Evolutionary conservation across 1,140 invertebrate species (phyloP), one percentile per base, ranked within the genome.

Genomic region (Sinonovacula constricta): DNA sequence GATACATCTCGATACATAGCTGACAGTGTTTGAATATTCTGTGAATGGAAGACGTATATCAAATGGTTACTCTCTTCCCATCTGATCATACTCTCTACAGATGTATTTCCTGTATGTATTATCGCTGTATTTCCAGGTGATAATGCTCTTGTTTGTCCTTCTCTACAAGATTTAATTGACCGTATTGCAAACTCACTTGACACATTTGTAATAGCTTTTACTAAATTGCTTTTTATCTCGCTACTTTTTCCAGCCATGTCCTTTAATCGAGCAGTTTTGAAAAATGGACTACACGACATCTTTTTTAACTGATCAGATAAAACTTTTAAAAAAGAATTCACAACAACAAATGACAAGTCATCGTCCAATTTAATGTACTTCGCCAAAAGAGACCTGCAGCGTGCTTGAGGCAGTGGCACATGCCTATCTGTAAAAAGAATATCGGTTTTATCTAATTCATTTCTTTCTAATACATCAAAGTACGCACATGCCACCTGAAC

Each of bases 11-110:
- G 49, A 18, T 83, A 86, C 10, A 86, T 24, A n/a, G 78, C 81
- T 36, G 83, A 81, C 1, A 86, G 70, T 0, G 85, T 85, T 31
- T 84, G 71, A 12, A 81, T 33, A 79, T 86, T 80, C n/a, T 83
- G 71, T 57, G 54, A 66, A 28, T 86, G 83, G 49, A 86, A 86
- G 14, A 83, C 28, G 22, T 81, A 66, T 30, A 85, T 74, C 12
- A 86, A 36, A 59, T 86, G 85, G 53, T 86, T 86, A 45, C 75
- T 83, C 22, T 85, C 80, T 66, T 80, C 80, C 83, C 83, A 86
- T 54, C 79, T 53, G n/a, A 86, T 80, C 83, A 85, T 85, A n/a
- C 18, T 45, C 18, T 45, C 39, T 10, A 18, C 7, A 45, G 7
- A 7, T 45, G 39, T n/a, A n/a, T n/a, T n/a, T n/a, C n/a, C n/a